phyloP scores from a whole-genome alignment of 2,113 vertebrate species.

The Hoplias malabaricus region DNA sequence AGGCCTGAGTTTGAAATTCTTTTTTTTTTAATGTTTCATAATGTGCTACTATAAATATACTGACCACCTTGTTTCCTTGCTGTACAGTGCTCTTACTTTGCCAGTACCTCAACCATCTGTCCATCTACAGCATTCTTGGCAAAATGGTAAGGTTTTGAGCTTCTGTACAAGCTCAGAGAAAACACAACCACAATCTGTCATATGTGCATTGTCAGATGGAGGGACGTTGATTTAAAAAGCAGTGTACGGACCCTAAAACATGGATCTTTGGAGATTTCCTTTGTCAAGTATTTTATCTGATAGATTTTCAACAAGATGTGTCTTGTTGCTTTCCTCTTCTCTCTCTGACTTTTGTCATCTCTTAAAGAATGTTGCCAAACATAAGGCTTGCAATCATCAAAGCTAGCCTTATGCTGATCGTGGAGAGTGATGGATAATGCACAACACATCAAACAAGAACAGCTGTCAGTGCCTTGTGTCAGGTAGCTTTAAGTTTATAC shows the following conservation, averaged over 20 bases:
- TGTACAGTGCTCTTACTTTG: not conserved
- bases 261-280: not conserved
- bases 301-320: not conserved
- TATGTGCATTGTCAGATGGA: not conserved
- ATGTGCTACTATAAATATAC: not conserved
- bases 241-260: not conserved
- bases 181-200: not conserved
- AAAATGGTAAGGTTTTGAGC: not conserved
- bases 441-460: not conserved
- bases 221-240: not conserved
- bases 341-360: not conserved
- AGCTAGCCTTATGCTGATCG: not conserved
- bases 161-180: not conserved
- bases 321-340: not conserved
- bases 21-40: not conserved
- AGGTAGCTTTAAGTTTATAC: not conserved
- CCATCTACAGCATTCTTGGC: not conserved
- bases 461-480: not conserved
- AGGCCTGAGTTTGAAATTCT: no score
- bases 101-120: not conserved
- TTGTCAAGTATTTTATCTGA: not conserved
- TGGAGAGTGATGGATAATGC: not conserved
- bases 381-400: conserved; percentile 6
- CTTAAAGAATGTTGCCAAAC: not conserved
- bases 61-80: not conserved